Evolutionary conservation across 1,140 invertebrate genomes (phyloP), one percentile per base, ranked within the genome.

Genomic region (Macrotrachela quadricornifera): DNA sequence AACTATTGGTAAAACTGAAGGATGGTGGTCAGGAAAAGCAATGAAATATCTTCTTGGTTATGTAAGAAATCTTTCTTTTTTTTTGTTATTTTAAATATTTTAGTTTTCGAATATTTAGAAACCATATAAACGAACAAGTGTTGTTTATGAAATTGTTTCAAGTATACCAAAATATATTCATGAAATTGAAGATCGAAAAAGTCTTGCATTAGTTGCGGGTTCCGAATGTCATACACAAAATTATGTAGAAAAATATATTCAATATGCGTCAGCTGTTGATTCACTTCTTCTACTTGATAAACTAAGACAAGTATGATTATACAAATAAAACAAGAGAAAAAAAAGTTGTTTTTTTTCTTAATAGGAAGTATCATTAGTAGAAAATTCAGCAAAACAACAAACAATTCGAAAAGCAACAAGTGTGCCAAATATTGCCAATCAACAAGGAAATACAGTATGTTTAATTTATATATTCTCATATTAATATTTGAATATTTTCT

Each of bases 111-210:
- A n/a, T 30, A 30, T 30, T 30, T 30, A 30, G 21, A 30, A 30
- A 30, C 21, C 21, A 2, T 30, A 30, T 30, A 39, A 49, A 30
- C 12, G 38, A 41, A 70, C 67, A 57, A 84, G 88, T 9, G 83
- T 97, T 17, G 91, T 84, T 17, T 96, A 95, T 67, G 86, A 95
- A 71, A 79, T 97, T 49, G 91, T 97, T 16, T 94, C 90, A 0
- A 92, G 94, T 71, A 86, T 97, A 68, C 91, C 92, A 21, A 92
- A 91, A 71, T 75, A 76, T 16, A 90, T 86, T 52, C 85, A 95
- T 68, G 90, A 96, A 63, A 70, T 95, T 43, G 92, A 97, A 71
- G 87, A 94, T 65, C 75, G 92, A 50, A 87, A 94, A 72, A 90
- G 85, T 51, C 71, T 97, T 46, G 92, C 92, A 4, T 83, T 94